Percentiles rank a stretch among this genome's conserved stretches.
phyloP scores from a whole-genome alignment of 2,888 invertebrate genomes.

The Eubasilissa splendida region DNA sequence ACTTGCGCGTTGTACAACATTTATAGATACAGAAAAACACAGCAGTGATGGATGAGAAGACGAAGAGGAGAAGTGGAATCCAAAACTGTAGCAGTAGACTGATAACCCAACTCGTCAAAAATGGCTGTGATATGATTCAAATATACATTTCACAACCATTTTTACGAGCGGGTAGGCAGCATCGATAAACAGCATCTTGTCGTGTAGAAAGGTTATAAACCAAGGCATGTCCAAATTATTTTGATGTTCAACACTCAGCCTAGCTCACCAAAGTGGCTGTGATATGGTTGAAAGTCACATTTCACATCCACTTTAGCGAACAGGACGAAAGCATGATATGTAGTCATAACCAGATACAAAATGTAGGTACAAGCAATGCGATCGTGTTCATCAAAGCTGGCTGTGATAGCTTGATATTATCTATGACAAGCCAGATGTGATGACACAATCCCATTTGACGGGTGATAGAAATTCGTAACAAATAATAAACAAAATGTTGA shows the following conservation, averaged over 20 bases:
- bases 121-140: slow-evolving; percentile 95
- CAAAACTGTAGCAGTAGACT: slow-evolving; percentile 59
- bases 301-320: slow-evolving; percentile 93
- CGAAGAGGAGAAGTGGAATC: too few species aligned
- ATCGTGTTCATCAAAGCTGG: slow-evolving; percentile 96
- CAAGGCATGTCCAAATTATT: too few species aligned
- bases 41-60: too few species aligned
- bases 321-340: slow-evolving; percentile 71
- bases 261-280: slow-evolving; percentile 98
- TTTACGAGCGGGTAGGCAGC: slow-evolving; percentile 83
- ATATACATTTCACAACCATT: slow-evolving; percentile 88
- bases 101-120: slow-evolving; percentile 93
- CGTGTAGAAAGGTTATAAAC: neutral
- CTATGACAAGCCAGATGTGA: slow-evolving; percentile 90
- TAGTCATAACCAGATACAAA: slow-evolving; percentile 1
- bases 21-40: too few species aligned
- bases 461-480: too few species aligned
- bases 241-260: slow-evolving; percentile 66
- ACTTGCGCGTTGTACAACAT: too few species aligned
- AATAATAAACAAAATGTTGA: too few species aligned
- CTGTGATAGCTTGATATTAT: slow-evolving; percentile 86
- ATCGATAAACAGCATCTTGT: slow-evolving; percentile 43
- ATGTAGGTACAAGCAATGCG: slow-evolving; percentile 63
- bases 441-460: slow-evolving; percentile 74
- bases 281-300: slow-evolving; percentile 84